Conservation (phyloP, 2,888 invertebrate genomes). For the Linyphia triangularis region DNA sequence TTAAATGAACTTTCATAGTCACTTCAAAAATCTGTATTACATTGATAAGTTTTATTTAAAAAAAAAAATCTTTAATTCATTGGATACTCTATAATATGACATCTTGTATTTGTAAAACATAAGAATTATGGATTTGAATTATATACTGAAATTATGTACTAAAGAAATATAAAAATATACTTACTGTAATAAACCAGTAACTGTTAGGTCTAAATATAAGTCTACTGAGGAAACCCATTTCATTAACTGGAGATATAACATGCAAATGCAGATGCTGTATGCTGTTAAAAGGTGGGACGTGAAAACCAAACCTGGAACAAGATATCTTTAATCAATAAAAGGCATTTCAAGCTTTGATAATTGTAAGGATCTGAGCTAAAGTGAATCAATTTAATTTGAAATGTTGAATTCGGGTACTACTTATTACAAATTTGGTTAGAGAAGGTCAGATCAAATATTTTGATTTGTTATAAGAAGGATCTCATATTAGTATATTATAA, state of each 20-base stretch:
- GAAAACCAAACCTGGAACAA: conserved; percentile 86
- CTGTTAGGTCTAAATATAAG: conserved; percentile 71
- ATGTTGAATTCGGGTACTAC: neutral
- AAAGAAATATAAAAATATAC: conserved; percentile 22
- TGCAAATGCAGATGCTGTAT: conserved; percentile 92
- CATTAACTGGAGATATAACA: conserved; percentile 87
- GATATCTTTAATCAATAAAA: neutral
- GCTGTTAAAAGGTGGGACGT: conserved; percentile 93
- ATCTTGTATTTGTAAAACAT: too few relatives aligned
- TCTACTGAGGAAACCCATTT: conserved; percentile 83
- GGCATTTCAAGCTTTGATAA: neutral
- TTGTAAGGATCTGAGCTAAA: neutral
- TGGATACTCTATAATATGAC: too few relatives aligned
- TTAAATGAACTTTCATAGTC: too few relatives aligned
- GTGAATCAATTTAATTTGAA: neutral
- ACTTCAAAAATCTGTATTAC: too few relatives aligned
- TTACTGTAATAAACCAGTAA: conserved; percentile 75
- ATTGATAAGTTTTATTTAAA: too few relatives aligned
- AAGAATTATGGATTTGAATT: too few relatives aligned
- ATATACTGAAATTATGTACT: too few relatives aligned
- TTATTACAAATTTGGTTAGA: neutral
- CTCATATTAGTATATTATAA: too few relatives aligned
- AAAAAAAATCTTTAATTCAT: too few relatives aligned
- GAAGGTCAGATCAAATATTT: too few relatives aligned
- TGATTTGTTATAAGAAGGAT: too few relatives aligned